phyloP scores from a whole-genome alignment of 2,113 vertebrate genomes.

The Clarias macrocephalus region DNA sequence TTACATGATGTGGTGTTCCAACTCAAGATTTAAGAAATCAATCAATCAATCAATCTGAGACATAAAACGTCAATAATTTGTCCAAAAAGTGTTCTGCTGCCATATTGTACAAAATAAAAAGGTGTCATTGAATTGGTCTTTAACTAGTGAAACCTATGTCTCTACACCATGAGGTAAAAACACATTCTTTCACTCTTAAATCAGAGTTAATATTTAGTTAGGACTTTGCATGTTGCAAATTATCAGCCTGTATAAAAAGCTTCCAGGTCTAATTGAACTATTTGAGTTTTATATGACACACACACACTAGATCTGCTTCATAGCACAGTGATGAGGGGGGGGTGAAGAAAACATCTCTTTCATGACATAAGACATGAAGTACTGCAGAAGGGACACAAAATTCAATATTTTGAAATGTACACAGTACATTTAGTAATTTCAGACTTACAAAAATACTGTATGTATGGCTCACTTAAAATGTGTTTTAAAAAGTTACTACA shows the following conservation, averaged over 20 bases:
- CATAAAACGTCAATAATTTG: not conserved
- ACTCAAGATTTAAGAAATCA: not conserved
- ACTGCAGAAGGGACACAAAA: slow-evolving; percentile 45
- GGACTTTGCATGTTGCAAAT: slow-evolving; percentile 67
- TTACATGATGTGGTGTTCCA: not conserved
- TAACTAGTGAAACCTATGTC: slow-evolving; percentile 60
- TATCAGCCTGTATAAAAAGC: slow-evolving; percentile 54
- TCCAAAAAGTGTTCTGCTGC: slow-evolving; percentile 29
- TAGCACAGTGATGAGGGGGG: slow-evolving; percentile 48
- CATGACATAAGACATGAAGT: slow-evolving; percentile 37
- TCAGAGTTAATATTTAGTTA: slow-evolving; percentile 60
- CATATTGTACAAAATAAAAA: slow-evolving; percentile 44
- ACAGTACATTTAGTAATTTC: slow-evolving; percentile 62
- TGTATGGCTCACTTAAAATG: slow-evolving; percentile 68
- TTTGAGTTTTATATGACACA: slow-evolving; percentile 37
- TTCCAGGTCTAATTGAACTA: slow-evolving; percentile 55
- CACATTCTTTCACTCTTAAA: slow-evolving; percentile 67
- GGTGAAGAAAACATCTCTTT: not conserved
- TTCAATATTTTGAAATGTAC: slow-evolving; percentile 65
- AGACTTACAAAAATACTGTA: slow-evolving; percentile 77
- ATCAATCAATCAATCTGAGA: not conserved
- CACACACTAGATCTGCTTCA: slow-evolving; percentile 43
- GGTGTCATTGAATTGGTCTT: slow-evolving; percentile 69
- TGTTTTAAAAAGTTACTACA: slow-evolving; percentile 59
- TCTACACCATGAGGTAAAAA: slow-evolving; percentile 74